Conservation (phyloP, 2,113 vertebrate genomes). For the Ctenomys sociabilis region DNA sequence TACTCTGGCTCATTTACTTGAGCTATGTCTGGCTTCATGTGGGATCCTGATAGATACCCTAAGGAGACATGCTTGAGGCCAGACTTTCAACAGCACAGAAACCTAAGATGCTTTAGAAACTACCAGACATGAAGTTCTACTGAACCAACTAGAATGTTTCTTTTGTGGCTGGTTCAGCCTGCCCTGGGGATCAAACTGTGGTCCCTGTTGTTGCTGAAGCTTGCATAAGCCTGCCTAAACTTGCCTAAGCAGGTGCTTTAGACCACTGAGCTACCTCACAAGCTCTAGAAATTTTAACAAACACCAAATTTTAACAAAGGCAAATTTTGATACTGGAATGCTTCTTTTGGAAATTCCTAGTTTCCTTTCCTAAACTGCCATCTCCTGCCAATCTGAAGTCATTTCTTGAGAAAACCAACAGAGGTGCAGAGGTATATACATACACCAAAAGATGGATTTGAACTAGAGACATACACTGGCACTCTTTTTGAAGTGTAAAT, state of each 20-base stretch:
- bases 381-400: background rate
- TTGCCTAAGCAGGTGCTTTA: no score
- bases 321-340: background rate
- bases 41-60: no score
- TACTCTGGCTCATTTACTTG: background rate
- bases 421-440: no score
- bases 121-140: background rate
- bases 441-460: background rate
- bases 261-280: no score
- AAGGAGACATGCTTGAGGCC: background rate
- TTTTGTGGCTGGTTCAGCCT: no score
- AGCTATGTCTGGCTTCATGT: background rate
- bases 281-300: no score
- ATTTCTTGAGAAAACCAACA: background rate
- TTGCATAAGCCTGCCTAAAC: no score
- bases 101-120: background rate
- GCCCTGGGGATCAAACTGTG: no score
- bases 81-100: background rate
- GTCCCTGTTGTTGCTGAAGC: no score
- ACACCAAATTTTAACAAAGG: background rate
- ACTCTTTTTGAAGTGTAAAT: background rate
- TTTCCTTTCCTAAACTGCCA: background rate
- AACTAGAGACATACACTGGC: background rate
- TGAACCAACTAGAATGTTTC: slow-evolving; percentile 4
- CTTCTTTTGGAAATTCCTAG: slow-evolving; percentile 1